These are phyloP conservation scores for Cichladusa arquata DNA, from an alignment of 2,113 vertebrate species.

Conservation along the genomic window DNA sequence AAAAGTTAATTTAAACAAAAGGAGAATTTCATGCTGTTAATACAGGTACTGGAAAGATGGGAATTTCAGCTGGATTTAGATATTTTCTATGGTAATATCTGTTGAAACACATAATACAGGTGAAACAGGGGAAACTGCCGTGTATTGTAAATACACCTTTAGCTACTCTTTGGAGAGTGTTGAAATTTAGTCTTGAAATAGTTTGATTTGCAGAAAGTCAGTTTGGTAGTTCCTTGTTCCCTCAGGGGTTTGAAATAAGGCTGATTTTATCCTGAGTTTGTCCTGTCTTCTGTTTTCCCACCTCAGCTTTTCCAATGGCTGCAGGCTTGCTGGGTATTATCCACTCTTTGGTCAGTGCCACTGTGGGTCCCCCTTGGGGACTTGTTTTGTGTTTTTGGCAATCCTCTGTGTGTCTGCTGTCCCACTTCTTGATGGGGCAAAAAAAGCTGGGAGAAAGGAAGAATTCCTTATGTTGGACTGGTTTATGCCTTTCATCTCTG, in stretches of 20 bases:
- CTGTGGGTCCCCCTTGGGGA: too few species aligned
- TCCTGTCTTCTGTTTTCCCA: background rate
- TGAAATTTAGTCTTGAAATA: background rate
- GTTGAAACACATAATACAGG: background rate
- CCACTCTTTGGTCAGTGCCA: background rate
- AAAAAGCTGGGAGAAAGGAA: background rate
- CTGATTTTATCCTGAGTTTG: background rate
- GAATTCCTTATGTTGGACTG: background rate
- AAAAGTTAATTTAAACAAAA: background rate
- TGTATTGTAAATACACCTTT: background rate
- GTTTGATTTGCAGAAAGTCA: background rate
- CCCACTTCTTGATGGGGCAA: background rate
- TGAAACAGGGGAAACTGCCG: background rate
- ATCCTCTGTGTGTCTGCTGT: background rate
- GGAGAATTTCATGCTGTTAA: background rate
- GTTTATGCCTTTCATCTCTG: background rate
- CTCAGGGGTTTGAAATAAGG: background rate
- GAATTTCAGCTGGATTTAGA: background rate
- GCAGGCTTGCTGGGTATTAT: background rate
- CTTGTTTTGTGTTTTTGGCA: background rate
- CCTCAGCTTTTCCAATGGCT: rapidly evolving
- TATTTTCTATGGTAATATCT: background rate
- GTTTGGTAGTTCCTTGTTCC: background rate
- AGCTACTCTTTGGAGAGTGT: background rate
- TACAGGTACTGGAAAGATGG: background rate